A percentile compares a stretch with the other conserved stretches of the same genome.
phyloP scores from a whole-genome alignment of 1,140 invertebrate genomes.

The Ridgeia piscesae region DNA sequence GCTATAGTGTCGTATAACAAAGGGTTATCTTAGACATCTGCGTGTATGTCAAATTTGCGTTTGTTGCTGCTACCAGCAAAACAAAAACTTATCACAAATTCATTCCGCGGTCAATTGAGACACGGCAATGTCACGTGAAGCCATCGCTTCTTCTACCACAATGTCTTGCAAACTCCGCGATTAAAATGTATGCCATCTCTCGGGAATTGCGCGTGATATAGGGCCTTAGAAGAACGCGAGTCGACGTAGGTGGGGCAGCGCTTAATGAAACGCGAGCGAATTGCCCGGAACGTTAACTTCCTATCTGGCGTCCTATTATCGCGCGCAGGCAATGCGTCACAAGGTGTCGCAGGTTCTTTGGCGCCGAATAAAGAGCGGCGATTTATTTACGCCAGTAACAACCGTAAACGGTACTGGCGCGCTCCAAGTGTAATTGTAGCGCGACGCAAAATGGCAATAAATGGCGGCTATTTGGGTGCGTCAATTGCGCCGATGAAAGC shows the following conservation, averaged over 20 bases:
- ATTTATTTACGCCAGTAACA: neutral
- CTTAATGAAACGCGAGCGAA: neutral
- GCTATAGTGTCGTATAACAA: too few relatives aligned
- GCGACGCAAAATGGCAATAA: neutral
- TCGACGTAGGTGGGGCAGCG: neutral
- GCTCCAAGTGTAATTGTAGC: neutral
- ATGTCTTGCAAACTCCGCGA: neutral
- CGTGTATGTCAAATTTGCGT: neutral
- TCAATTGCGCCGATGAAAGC: neutral
- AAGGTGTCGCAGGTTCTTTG: neutral
- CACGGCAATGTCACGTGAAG: neutral
- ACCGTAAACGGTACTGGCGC: neutral
- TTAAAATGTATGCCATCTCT: neutral
- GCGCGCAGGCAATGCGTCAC: neutral
- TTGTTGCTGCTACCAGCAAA: neutral
- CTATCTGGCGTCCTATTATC: neutral
- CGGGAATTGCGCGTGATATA: neutral
- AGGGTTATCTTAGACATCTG: neutral
- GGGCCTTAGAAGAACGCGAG: neutral
- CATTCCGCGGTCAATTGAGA: neutral
- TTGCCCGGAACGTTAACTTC: neutral
- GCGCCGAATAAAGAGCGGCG: constrained; percentile 2
- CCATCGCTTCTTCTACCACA: neutral
- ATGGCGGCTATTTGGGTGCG: neutral
- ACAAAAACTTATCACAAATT: neutral